Evolutionary conservation across 2,797 vertebrate species (phyloP), one percentile per base, ranked within the genome.

Genomic region (Gymnothorax javanicus): DNA sequence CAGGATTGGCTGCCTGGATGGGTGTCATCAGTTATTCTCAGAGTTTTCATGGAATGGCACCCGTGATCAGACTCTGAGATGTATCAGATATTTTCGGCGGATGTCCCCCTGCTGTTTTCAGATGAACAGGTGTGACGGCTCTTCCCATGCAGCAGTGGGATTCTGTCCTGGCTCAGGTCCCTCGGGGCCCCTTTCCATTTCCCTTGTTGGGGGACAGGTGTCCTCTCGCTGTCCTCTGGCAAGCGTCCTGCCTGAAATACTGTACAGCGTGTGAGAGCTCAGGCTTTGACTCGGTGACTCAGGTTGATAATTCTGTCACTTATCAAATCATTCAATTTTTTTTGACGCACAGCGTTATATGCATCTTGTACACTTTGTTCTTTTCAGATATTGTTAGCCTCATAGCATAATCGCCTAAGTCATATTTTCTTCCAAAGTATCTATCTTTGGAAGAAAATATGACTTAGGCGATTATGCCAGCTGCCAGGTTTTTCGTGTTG

Each of bases 81-180:
- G 23, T 17, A 5, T 23, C 12, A 12, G 25, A 71, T 77, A 12
- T 77, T 85, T 85, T 15, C 6, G 33, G 54, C 23, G 71, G 84
- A 17, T 52, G 8, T n/a, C 62, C 23, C 62, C 9, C 6, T 56
- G 77, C 57, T 54, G 12, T 83, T n/a, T 64, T 56, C 17, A 59
- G 73, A 43, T 57, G 84, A 89, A 85, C 88, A 89, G 88, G 88
- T 89, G 86, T 86, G 83, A 79, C 60, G 27, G 82, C 57, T 43
- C n/a, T 50, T 58, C 33, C 82, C n/a, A 58, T 20, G n/a, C n/a
- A 11, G 69, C 69, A 27, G 33, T 15, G 69, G n/a, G 69, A 43
- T 73, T 43, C 69, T 25, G 4, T 73, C 69, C 69, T 73, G 69
- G 69, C 69, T 15, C n/a, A 11, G 2, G 8, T 43, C 69, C 69